phyloP scores from a whole-genome alignment of 2,888 invertebrate genomes.

The Ctena decussata region DNA sequence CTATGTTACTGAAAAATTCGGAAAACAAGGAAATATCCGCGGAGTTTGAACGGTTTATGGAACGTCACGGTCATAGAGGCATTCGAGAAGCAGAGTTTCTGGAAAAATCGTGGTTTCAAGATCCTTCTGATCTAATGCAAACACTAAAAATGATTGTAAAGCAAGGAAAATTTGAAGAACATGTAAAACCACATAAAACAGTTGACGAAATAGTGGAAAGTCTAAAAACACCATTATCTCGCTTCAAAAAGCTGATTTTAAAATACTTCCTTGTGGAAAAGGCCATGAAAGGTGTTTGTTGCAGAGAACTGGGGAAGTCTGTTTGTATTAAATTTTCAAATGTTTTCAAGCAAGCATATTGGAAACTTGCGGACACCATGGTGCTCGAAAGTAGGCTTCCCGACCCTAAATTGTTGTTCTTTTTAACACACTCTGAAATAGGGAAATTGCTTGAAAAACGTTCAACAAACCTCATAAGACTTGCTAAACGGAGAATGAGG shows the following conservation, averaged over 20 bases:
- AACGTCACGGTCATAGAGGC: slow-evolving; percentile 91
- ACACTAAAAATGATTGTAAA: slow-evolving; percentile 88
- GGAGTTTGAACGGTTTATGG: slow-evolving; percentile 88
- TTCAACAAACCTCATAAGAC: slow-evolving; percentile 88
- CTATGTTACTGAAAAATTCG: neutral
- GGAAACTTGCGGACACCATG: slow-evolving; percentile 89
- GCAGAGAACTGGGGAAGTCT: slow-evolving; percentile 90
- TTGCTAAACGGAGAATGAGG: slow-evolving; percentile 90
- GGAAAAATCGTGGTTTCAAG: slow-evolving; percentile 70
- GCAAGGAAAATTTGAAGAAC: neutral
- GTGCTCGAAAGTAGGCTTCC: slow-evolving; percentile 90
- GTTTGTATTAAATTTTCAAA: slow-evolving; percentile 87
- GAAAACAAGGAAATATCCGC: neutral
- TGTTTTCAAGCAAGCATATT: slow-evolving; percentile 89
- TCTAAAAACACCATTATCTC: neutral
- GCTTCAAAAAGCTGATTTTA: neutral
- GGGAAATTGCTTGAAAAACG: slow-evolving; percentile 88
- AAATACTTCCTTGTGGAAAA: neutral
- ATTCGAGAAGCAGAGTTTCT: slow-evolving; percentile 87
- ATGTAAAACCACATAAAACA: neutral
- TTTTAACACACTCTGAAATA: slow-evolving; percentile 90
- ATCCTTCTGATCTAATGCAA: slow-evolving; percentile 63
- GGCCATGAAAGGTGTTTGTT: slow-evolving; percentile 89
- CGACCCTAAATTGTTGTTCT: slow-evolving; percentile 90
- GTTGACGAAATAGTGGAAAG: slow-evolving; percentile 10